These are phyloP conservation scores for Notothenia coriiceps DNA, from an alignment of 2,113 vertebrate species.

Conservation along the genomic window DNA sequence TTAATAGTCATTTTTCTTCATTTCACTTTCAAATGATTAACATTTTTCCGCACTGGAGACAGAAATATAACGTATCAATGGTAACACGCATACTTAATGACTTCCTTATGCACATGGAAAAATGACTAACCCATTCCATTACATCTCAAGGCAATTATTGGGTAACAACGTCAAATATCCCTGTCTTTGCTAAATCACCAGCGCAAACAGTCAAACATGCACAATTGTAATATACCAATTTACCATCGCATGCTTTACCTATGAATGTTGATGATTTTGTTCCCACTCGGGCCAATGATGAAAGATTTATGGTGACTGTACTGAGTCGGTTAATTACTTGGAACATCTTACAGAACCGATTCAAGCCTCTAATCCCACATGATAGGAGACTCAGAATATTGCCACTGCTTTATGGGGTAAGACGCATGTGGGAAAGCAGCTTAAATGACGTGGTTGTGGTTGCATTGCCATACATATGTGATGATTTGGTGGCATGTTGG, in stretches of 20 bases:
- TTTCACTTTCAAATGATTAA: conserved; percentile 1
- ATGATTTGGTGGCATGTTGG: not conserved
- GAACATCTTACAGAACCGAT: conserved; percentile 22
- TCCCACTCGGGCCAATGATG: not conserved
- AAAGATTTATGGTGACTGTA: not conserved
- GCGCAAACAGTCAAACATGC: not conserved
- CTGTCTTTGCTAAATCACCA: not conserved
- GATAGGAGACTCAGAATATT: conserved; percentile 8
- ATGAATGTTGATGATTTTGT: not conserved
- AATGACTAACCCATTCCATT: not conserved
- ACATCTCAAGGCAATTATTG: not conserved
- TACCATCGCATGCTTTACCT: not conserved
- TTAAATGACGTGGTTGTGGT: conserved; percentile 1
- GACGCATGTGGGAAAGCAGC: conserved; percentile 26
- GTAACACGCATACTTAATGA: not conserved
- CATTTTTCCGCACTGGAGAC: not conserved
- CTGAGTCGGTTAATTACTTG: conserved; percentile 11
- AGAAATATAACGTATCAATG: not conserved
- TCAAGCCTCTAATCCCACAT: conserved; percentile 36
- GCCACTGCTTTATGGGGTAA: conserved; percentile 12
- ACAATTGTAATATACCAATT: conserved; percentile 2
- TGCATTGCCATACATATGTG: not conserved
- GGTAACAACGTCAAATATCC: not conserved
- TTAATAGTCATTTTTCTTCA: conserved; percentile 6
- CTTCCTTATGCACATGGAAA: conserved; percentile 9